These are phyloP conservation scores for Artibeus jamaicensis DNA, from an alignment of 2,797 vertebrate species.

Conservation along the genomic window DNA sequence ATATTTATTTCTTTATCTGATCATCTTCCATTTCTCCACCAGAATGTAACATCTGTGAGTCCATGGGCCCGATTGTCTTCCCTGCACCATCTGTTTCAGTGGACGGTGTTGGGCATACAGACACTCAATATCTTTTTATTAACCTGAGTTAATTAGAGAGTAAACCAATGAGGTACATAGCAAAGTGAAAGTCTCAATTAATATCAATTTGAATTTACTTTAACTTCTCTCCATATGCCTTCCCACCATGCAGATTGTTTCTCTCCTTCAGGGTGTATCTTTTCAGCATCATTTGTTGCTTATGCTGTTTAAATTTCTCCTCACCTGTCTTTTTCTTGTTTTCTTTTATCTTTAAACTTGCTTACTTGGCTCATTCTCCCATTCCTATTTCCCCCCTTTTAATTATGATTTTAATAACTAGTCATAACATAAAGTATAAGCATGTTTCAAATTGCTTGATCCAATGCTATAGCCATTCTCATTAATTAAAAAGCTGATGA, in stretches of 20 bases:
- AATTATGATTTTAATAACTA: background rate
- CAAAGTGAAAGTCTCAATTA: background rate
- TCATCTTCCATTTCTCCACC: background rate
- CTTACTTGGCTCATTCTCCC: background rate
- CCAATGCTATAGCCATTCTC: background rate
- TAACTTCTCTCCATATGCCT: background rate
- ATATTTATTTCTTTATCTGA: background rate
- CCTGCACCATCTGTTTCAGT: background rate
- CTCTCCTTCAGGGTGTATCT: background rate
- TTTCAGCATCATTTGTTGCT: background rate
- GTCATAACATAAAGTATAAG: background rate
- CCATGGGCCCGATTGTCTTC: background rate
- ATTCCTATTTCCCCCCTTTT: background rate
- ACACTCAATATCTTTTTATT: background rate
- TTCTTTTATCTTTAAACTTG: background rate
- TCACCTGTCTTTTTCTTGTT: background rate
- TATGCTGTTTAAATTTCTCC: background rate
- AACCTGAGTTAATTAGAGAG: background rate
- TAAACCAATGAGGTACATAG: background rate
- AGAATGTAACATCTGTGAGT: background rate
- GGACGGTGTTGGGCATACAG: background rate
- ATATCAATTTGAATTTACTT: background rate
- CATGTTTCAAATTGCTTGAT: background rate
- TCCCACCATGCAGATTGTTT: background rate
- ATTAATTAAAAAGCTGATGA: constrained; percentile 19